A percentile compares a stretch with the other conserved stretches of the same genome.
These are phyloP conservation scores for Candidula unifasciata DNA, from an alignment of 2,888 invertebrate genomes.

Conservation along the genomic window DNA sequence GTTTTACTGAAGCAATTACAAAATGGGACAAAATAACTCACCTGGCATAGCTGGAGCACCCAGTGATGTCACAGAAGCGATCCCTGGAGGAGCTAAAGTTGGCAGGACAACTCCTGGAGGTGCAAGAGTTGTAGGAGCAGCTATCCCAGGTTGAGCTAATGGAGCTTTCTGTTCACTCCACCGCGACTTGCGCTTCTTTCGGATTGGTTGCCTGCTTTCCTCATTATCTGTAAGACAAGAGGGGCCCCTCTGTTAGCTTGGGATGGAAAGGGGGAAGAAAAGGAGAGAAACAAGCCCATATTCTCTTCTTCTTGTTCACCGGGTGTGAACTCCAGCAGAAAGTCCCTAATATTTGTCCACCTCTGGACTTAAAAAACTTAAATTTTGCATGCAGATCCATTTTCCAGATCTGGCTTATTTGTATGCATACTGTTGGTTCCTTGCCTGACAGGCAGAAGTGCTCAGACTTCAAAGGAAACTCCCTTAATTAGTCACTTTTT, in stretches of 20 bases:
- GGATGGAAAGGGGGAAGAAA: background rate
- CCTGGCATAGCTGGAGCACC: slow-evolving; percentile 40
- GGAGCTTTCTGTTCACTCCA: slow-evolving; percentile 47
- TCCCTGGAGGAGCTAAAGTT: slow-evolving; percentile 9
- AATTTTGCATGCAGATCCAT: too few relatives aligned
- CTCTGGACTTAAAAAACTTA: background rate
- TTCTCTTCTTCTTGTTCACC: too few relatives aligned
- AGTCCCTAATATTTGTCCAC: too few relatives aligned
- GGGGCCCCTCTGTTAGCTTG: background rate
- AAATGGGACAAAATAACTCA: slow-evolving; percentile 1
- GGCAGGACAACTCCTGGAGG: slow-evolving; percentile 44
- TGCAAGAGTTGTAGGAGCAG: slow-evolving; percentile 30
- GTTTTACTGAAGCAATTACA: background rate
- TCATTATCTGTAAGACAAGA: slow-evolving; percentile 11
- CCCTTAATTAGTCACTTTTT: too few relatives aligned
- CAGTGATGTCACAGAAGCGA: slow-evolving; percentile 4
- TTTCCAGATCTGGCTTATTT: too few relatives aligned
- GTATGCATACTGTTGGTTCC: too few relatives aligned
- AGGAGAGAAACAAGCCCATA: background rate
- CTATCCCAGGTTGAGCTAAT: slow-evolving; percentile 39
- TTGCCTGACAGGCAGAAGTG: too few relatives aligned
- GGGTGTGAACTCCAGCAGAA: too few relatives aligned
- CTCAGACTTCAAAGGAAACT: too few relatives aligned
- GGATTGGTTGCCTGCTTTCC: slow-evolving; percentile 39
- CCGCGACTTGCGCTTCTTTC: slow-evolving; percentile 43